Evolutionary conservation across 1,140 invertebrate genomes (phyloP), one percentile per base, ranked within the genome.

Genomic region (Acyrthosiphon pisum): DNA sequence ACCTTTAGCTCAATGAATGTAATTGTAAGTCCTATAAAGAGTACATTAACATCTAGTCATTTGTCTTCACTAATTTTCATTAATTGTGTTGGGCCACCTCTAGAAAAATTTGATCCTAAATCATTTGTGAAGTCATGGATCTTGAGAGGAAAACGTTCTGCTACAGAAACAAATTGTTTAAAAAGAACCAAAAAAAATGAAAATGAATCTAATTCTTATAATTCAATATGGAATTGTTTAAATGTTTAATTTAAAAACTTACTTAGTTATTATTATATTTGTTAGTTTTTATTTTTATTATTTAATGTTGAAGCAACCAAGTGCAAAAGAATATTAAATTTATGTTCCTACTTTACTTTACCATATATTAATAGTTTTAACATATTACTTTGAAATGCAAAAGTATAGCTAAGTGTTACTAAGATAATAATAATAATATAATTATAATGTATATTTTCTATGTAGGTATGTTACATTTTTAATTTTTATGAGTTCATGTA

Each of bases 81-180:
- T 88, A 46, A 88, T 88, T 88, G 86, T 50, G 86, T 88, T 88
- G 26, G 86, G 46, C 86, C 86, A 88, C 86, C 86, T 48, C 46
- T 88, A 23, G 26, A 88, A 50, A 88, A 88, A 50, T 50, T 88
- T 35, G 26, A 88, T 88, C 86, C 46, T 88, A 88, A 88, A 11
- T 50, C 86, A 48, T 88, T 88, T 88, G 44, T 88, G 26, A n/a
- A 88, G 46, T 50, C 46, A 88, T 88, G 26, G 46, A 88, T 88
- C 50, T n/a, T 48, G 9, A 88, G 26, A 50, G 26, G 86, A 88
- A 88, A 88, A 88, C 46, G 86, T 88, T 88, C 86, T 88, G 46
- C 86, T 88, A 88, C 86, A 50, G 86, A 88, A 88, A 50, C 86
- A 50, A 88, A 50, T 50, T 88, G 86, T 88, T 88, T 88, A 88